Conservation (phyloP, 2,113 vertebrate genomes). For the Cyanoramphus novaezelandiae region DNA sequence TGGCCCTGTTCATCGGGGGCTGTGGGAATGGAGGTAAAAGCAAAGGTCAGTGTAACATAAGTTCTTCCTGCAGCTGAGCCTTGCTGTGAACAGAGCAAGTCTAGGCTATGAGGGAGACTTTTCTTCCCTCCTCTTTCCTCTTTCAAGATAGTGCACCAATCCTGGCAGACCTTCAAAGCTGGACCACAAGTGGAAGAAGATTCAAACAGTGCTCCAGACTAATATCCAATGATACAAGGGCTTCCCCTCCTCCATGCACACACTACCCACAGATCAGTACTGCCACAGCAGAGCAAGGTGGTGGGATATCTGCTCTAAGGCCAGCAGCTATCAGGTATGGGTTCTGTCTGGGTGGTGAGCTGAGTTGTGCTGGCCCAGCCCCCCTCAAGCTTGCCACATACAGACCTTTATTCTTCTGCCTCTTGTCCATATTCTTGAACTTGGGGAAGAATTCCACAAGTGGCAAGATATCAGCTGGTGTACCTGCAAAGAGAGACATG, state of each 20-base stretch:
- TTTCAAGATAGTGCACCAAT: not conserved
- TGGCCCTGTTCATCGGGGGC: constrained; percentile 19
- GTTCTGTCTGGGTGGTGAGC: not conserved
- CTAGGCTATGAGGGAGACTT: not conserved
- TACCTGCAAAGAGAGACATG: constrained; percentile 71
- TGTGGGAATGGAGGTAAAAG: not conserved
- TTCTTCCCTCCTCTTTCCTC: not conserved
- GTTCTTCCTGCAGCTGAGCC: not conserved
- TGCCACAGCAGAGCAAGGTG: not conserved
- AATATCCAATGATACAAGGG: not conserved
- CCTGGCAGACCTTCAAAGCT: not conserved
- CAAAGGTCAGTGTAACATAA: not conserved
- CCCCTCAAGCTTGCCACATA: not conserved
- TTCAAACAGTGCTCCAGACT: not conserved
- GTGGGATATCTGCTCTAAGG: not conserved
- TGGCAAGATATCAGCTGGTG: constrained; percentile 86
- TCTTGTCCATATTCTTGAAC: constrained; percentile 33
- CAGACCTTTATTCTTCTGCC: constrained; percentile 72
- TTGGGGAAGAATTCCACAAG: constrained; percentile 80
- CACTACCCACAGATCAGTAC: not conserved
- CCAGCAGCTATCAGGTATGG: not conserved
- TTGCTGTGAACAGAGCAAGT: not conserved
- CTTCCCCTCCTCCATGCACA: not conserved
- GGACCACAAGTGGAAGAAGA: not conserved
- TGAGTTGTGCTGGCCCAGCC: not conserved